Evolutionary conservation across 1,140 invertebrate genomes (phyloP).

Genomic region (Colletes gigas): DNA sequence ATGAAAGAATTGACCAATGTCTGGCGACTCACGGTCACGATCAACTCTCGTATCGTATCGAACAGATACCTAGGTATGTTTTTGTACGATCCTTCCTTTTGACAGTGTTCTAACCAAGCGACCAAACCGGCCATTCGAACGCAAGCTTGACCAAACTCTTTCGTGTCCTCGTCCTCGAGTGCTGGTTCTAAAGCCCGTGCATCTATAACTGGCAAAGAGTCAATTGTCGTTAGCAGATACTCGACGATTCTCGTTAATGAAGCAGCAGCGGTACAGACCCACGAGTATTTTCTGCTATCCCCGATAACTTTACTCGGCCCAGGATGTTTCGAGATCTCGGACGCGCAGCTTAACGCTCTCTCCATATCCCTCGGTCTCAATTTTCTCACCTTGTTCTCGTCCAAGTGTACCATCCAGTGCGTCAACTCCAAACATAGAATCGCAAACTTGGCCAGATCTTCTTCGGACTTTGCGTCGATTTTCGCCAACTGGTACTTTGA

Average conservation of each 20-base stretch:
- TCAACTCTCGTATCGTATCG: conserved; percentile 74
- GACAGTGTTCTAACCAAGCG: conserved; percentile 79
- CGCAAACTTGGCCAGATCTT: conserved; percentile 84
- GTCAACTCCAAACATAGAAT: conserved; percentile 84
- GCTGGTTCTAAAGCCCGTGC: conserved; percentile 70
- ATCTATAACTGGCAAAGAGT: conserved; percentile 67
- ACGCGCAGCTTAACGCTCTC: conserved; percentile 75
- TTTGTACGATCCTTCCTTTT: conserved; percentile 48
- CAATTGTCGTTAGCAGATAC: conserved; percentile 66
- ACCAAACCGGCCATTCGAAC: conserved; percentile 80
- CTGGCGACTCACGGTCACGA: conserved; percentile 83
- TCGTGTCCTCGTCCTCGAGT: conserved; percentile 72
- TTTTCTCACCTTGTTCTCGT: conserved; percentile 50
- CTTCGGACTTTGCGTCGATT: conserved; percentile 75
- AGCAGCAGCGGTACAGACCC: conserved; percentile 80
- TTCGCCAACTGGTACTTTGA: conserved; percentile 77
- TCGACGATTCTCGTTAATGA: conserved; percentile 71
- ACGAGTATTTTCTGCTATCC: conserved; percentile 69
- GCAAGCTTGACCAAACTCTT: conserved; percentile 77
- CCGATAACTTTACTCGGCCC: conserved; percentile 74
- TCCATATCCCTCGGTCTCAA: conserved; percentile 68
- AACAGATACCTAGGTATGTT: conserved; percentile 80
- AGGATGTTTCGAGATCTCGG: conserved; percentile 76
- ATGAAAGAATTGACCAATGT: conserved; percentile 85
- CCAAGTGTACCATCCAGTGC: conserved; percentile 72